Conservation (phyloP, 2,113 vertebrate species). For the Xenopus tropicalis region DNA sequence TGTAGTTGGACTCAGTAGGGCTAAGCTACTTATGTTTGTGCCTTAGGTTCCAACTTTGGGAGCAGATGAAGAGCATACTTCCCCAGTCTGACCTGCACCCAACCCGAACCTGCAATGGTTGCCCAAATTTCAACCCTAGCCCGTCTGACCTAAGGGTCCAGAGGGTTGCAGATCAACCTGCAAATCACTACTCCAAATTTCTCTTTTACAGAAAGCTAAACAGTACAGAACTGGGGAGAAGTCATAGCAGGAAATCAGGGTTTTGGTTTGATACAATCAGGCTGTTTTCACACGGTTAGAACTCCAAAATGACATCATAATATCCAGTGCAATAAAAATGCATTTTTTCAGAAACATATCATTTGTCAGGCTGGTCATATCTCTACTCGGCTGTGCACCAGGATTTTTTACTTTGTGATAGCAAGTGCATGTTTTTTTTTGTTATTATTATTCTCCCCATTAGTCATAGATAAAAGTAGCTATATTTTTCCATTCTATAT, state of each 20-base stretch:
- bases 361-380: conserved; percentile 38
- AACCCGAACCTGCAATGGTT: too few species aligned
- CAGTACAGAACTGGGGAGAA: too few species aligned
- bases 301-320: conserved; percentile 9
- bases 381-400: conserved; percentile 22
- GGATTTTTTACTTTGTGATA: conserved; percentile 20
- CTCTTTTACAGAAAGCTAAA: too few species aligned
- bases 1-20: too few species aligned
- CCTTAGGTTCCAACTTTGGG: too few species aligned
- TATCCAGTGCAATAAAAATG: not conserved
- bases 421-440: conserved; percentile 21
- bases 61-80: too few species aligned
- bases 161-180: too few species aligned
- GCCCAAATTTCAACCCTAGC: too few species aligned
- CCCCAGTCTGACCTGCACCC: too few species aligned
- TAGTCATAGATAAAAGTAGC: conserved; percentile 32
- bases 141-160: too few species aligned
- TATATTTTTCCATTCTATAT: conserved; percentile 33
- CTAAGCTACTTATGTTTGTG: too few species aligned
- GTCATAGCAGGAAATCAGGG: not conserved
- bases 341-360: conserved; percentile 34
- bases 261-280: not conserved
- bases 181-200: too few species aligned
- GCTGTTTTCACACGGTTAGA: not conserved
- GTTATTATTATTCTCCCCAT: conserved; percentile 28